Evolutionary conservation across 1,140 invertebrate species (phyloP), one percentile per base, ranked within the genome.

Genomic region (Heliconius nattereri): DNA sequence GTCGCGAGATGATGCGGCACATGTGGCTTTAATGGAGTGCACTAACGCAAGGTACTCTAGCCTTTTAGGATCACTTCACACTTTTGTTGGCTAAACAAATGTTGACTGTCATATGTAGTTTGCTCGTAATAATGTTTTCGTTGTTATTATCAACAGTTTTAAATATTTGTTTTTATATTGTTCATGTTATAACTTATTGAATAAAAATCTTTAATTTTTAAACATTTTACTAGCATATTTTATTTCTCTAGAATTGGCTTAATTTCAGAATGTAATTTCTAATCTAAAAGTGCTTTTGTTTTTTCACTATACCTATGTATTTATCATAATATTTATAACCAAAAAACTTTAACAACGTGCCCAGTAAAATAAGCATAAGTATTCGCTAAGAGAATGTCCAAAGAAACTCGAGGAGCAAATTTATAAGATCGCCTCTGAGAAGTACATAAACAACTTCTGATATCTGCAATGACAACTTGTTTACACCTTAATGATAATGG

Each of bases 1-100:
- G 75, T 75, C 71, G 72, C 77, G 81, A 82, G 83, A 84, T 83
- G 83, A 87, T 87, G 89, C 86, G 73, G 84, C 87, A 89, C 90
- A 92, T 91, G 89, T 91, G 90, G 86, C 88, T 89, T 87, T 92
- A 93, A 93, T 93, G 89, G 90, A 83, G 83, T 90, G 89, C 89
- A 90, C 89, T 91, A 89, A 87, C 85, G 89, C 87, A 89, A 82
- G 85, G 85, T 85, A 71, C 84, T 87, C 85, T 85, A 85, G 80
- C 80, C 84, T 81, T 85, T 85, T 83, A 86, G 82, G 80, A 45
- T 72, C 26, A 32, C n/a, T 77, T 71, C 60, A 77, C 40, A 77
- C 40, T 77, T n/a, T 72, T 49, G 37, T 77, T 35, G n/a, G n/a
- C n/a, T n/a, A n/a, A n/a, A n/a, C n/a, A n/a, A n/a, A n/a, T 8